Base-by-base conservation (phyloP, 2,888 invertebrate species). In the Drosophila yooni region DNA sequence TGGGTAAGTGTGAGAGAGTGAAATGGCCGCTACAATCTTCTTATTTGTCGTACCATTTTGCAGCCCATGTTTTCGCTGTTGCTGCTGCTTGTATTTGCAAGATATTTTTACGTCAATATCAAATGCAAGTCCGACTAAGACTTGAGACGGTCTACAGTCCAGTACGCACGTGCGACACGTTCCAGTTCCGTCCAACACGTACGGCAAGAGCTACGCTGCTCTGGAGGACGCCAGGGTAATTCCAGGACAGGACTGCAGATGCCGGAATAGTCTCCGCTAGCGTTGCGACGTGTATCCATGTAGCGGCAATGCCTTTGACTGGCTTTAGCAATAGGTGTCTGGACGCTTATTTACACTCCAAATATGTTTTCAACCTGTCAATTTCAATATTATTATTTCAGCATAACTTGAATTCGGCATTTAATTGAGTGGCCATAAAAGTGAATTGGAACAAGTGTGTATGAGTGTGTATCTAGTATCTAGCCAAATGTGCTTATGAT, bases 51-150 rank as follows among this genome's bases (percentile, higher is more conserved):
- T 65, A 70, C 34, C 63, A 75, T 75, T 75, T 83, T 66, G 40
- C 64, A 54, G 40, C 61, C 27, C 51, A 61, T 43, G 25, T 73
- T 50, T 68, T 56, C 36, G 3, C 25, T 72, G 46, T 50, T 63
- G 43, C 40, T 68, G 50, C 48, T 66, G 60, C 72, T 65, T 71
- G 66, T 70, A 73, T 67, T 81, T 74, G 82, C 67, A 72, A 58
- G 67, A 83, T 78, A 82, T 76, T 81, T 86, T 74, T 78, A 81
- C 83, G 87, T 90, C 90, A 86, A 90, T 88, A 85, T 76, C 70
- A 73, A 81, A 79, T 76, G 75, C 80, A 84, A 74, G 74, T 72
- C 64, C 58, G 51, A 52, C 60, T 73, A 52, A 67, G 52, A 73
- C 59, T 70, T 61, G 68, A 63, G 60, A 36, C 73, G 38, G 53